Evolutionary conservation across 2,888 invertebrate species (phyloP), one percentile per base, ranked within the genome.

Genomic region (Aproaerema taeniolella): DNA sequence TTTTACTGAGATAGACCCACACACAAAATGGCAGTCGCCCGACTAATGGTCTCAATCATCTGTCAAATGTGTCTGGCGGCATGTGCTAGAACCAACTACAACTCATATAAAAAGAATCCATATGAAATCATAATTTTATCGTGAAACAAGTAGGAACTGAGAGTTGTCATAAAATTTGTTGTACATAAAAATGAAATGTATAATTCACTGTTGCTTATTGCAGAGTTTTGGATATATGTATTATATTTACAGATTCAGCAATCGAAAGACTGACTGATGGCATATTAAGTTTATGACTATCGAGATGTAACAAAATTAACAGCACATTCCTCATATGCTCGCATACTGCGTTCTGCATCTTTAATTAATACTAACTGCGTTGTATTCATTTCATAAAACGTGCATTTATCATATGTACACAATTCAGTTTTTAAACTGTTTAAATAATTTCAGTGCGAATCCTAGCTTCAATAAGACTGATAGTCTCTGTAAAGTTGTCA

Each of bases 181-280:
- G 58, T 68, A 58, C 60, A 61, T 60, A 46, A 3, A 46, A 42
- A 65, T 58, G 45, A 58, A 60, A 58, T 59, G 60, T 59, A 58
- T 57, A 62, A 62, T 58, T 49, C 60, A 62, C 57, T 64, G 58
- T 72, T 71, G 67, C 65, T 64, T 72, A 62, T 62, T 66, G 58
- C 57, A 58, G 54, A 61, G 56, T 62, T 67, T 67, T 64, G 53
- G 53, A 67, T 65, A 60, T 62, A 56, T 64, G 49, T 54, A 60
- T 53, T 64, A 61, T 68, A 61, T 63, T 59, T 62, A 66, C 62
- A 66, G 60, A 63, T 70, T 67, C 64, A 69, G 63, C 59, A 68
- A 77, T 66, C 66, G 69, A 71, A 82, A 83, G 82, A 83, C 82
- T 82, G 82, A 82, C 59, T 65, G 71, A 63, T 72, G 71, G 72